Percentiles rank a stretch among this genome's conserved stretches.
Evolutionary conservation across 37 sponge, comb jelly and placozoan species (phyloP).

Genomic region (Halisarca cf. caerulea): DNA sequence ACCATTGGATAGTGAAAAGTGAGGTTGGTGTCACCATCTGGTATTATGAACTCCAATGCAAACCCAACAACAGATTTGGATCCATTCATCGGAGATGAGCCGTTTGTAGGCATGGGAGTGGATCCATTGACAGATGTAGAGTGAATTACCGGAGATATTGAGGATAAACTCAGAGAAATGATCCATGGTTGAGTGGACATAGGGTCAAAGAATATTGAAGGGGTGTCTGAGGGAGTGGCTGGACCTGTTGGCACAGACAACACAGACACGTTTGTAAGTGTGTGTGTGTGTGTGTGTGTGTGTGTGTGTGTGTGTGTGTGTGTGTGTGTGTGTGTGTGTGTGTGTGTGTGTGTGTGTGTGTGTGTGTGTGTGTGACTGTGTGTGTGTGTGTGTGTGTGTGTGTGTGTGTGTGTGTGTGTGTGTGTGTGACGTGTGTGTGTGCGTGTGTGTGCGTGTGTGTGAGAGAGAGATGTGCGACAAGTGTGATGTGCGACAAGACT

Average conservation of each 20-base stretch:
- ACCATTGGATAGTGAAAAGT: too few relatives aligned
- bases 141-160: background rate
- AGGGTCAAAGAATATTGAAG: background rate
- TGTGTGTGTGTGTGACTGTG: background rate
- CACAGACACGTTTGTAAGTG: too few relatives aligned
- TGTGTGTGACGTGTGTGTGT: too few relatives aligned
- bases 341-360: conserved; percentile 9
- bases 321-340: conserved; percentile 14
- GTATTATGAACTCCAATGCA: too few relatives aligned
- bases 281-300: background rate
- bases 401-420: too few relatives aligned
- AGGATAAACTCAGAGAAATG: background rate
- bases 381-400: background rate
- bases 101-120: background rate
- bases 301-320: conserved; percentile 2
- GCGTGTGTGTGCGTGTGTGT: too few relatives aligned
- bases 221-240: background rate
- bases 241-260: background rate
- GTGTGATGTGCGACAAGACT: too few relatives aligned
- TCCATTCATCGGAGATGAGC: too few relatives aligned
- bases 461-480: too few relatives aligned
- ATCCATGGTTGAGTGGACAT: background rate
- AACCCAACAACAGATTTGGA: too few relatives aligned
- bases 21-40: too few relatives aligned
- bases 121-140: background rate